Evolutionary conservation across 2,113 vertebrate species (phyloP), one percentile per base, ranked within the genome.

Genomic region (Zapus hudsonius): DNA sequence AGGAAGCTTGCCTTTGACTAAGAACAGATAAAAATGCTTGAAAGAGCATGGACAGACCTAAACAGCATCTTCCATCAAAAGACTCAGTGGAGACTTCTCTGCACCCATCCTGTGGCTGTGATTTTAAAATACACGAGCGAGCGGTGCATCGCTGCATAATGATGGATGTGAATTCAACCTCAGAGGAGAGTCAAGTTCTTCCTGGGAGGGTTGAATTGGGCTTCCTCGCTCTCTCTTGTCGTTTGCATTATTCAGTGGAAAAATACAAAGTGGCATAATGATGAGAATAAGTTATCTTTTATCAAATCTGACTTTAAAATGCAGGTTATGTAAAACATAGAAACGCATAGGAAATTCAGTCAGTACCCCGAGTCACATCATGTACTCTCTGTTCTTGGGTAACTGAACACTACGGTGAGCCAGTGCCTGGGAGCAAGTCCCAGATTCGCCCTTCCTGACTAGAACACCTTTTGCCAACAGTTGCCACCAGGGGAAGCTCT

Each of bases 401-500:
- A 96, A 84, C 79, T 23, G 92, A 97, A 92, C 91, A 95, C 89
- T 97, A 95, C 61, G 72, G 93, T 76, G 95, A 97, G 92, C 90
- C 90, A 72, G 19, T 76, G 96, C 96, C 88, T 85, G 96, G 95
- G 97, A 98, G 96, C 94, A 90, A 89, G 95, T 96, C 95, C 96
- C 96, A 95, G 95, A 96, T 96, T 86, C 83, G 27, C 91, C 96
- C 80, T 97, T 89, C 91, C 96, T 94, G 96, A 95, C 89, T 97
- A 75, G 74, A 86, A 44, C 89, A 97, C 93, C 96, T 98, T 97
- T 98, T 98, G 92, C 98, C 96, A 90, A 89, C 91, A 97, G 96
- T 94, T 97, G 98, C 98, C 98, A 98, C 98, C 96, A 98, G 98
- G 98, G 98, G 98, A 98, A 98, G 98, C 98, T 98, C 97, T 98